Conservation (phyloP, 2,113 vertebrate species). For the Xenus cinereus region DNA sequence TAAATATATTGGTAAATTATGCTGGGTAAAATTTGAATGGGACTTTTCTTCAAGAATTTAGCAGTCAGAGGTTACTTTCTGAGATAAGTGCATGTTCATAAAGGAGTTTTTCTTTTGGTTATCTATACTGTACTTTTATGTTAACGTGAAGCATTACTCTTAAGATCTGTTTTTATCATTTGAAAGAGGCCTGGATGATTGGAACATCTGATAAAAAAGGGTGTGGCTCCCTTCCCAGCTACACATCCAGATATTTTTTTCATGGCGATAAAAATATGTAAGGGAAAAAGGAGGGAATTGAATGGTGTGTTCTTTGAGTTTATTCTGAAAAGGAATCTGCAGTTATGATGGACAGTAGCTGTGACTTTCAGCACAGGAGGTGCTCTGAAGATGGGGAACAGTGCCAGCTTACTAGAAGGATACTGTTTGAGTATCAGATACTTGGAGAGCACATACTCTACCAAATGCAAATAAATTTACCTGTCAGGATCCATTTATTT, state of each 20-base stretch:
- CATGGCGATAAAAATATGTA: not conserved
- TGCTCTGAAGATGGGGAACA: not conserved
- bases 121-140: not conserved
- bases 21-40: not conserved
- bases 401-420: not conserved
- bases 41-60: not conserved
- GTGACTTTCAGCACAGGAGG: not conserved
- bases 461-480: slow-evolving; percentile 1
- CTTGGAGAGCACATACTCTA: not conserved
- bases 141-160: not conserved
- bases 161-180: not conserved
- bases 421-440: not conserved
- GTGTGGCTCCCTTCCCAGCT: not conserved
- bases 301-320: not conserved
- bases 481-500: not conserved
- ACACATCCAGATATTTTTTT: not conserved
- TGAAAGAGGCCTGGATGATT: not conserved
- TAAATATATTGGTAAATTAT: not conserved
- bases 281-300: not conserved
- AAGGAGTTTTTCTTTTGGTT: not conserved
- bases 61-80: not conserved
- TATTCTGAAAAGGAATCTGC: not conserved
- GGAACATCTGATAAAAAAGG: not conserved
- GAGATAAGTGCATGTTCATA: not conserved
- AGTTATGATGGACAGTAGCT: not conserved